Base-by-base conservation (phyloP, 2,888 invertebrate species). In the Andrena haemorrhoa region DNA sequence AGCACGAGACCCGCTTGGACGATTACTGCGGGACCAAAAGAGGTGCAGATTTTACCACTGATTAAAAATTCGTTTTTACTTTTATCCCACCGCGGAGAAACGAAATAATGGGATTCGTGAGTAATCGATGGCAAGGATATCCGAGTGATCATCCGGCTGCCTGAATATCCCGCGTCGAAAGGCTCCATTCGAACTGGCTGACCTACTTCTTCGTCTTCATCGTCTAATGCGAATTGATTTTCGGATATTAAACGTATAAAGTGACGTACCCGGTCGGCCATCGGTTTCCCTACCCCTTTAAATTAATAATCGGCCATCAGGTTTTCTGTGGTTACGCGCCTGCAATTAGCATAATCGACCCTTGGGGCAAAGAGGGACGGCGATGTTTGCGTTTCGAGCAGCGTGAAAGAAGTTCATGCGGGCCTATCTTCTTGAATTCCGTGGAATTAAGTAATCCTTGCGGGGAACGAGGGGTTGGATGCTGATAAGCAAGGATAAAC, bases 221-320 rank as follows among this genome's bases (percentile, higher is more conserved):
- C 68, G 74, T 49, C 73, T 79, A 79, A 80, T 73, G 31, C 73
- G 68, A 73, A 80, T 80, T 73, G 79, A 79, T 79, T 73, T 58
- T 68, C 61, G 79, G 49, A 68, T 79, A 72, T 72, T 63, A 61
- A 68, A 20, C 29, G 33, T 49, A 68, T 26, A 61, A 63, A 12
- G 26, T 7, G 26, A 35, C 33, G 35, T n/a, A 33, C 12, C 72
- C 12, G 23, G 61, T 16, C 61, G 16, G 53, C n/a, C 53, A 12
- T n/a, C 7, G 20, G 47, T 64, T n/a, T 61, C 35, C 26, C 51
- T n/a, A 12, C 16, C 35, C 26, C 12, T 71, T 61, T 26, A 49
- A 61, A 49, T 61, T 61, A 29, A 16, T 41, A 33, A 71, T 49
- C 31, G 16, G 10, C 31, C 16, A 3, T 4, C 23, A 23, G 31